Evolutionary conservation across 2,797 vertebrate genomes (phyloP).

Genomic region (Neosilurus hyrtlii): DNA sequence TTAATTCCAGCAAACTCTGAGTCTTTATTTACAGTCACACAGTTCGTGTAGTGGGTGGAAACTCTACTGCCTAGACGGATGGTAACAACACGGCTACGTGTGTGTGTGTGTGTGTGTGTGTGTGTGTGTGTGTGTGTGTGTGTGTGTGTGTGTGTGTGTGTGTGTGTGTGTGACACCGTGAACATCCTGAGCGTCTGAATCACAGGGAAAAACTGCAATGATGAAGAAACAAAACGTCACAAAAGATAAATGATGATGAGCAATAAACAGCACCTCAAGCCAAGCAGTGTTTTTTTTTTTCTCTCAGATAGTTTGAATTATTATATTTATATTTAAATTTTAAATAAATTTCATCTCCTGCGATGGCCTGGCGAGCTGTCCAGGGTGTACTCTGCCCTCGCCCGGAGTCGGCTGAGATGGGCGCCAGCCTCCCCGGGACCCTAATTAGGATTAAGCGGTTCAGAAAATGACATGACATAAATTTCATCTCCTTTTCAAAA

Average conservation of each 20-base stretch:
- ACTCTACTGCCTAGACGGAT: neutral
- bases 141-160: neutral
- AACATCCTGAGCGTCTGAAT: neutral
- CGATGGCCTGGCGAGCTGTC: too few species aligned
- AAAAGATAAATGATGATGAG: neutral
- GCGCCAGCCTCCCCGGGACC: too few species aligned
- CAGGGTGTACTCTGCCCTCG: too few species aligned
- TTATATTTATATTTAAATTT: too few species aligned
- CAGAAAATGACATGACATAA: too few species aligned
- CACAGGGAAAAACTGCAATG: neutral
- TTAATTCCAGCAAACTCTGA: constrained; percentile 53
- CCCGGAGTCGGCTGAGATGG: too few species aligned
- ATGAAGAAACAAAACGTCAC: neutral
- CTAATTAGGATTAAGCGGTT: too few species aligned
- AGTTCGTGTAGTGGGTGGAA: constrained; percentile 6
- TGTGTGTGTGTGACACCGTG: neutral
- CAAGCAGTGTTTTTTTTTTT: neutral
- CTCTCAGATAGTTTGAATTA: too few species aligned
- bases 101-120: neutral
- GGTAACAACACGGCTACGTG: constrained; percentile 11
- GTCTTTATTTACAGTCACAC: constrained; percentile 48
- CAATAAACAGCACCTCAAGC: neutral
- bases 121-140: neutral
- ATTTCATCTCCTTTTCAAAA: too few species aligned
- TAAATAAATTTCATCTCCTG: too few species aligned